phyloP scores from a whole-genome alignment of 1,140 invertebrate species.

The Neodiprion pinetum region DNA sequence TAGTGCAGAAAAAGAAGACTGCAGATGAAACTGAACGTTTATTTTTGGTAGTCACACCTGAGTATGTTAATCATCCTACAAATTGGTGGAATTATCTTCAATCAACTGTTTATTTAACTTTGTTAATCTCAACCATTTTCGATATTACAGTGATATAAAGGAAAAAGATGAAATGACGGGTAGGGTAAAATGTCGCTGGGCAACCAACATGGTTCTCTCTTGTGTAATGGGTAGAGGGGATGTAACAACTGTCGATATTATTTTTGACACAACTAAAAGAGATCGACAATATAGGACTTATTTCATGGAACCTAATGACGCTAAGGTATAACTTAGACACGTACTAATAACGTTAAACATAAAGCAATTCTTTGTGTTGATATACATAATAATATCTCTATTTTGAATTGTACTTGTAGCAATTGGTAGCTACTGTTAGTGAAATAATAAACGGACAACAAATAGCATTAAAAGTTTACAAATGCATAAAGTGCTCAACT shows the following conservation, averaged over 20 bases:
- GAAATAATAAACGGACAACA: conserved; percentile 61
- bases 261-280: conserved; percentile 67
- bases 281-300: conserved; percentile 66
- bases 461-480: conserved; percentile 63
- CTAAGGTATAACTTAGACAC: conserved; percentile 56
- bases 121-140: conserved; percentile 13
- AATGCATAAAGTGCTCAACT: conserved; percentile 69
- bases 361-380: neutral
- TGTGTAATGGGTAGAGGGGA: conserved; percentile 61
- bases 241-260: conserved; percentile 64
- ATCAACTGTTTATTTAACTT: conserved; percentile 12
- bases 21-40: conserved; percentile 50
- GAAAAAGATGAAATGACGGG: conserved; percentile 60
- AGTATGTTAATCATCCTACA: conserved; percentile 39
- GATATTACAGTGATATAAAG: conserved; percentile 50
- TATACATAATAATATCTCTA: neutral
- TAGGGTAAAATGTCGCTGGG: conserved; percentile 66
- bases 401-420: conserved; percentile 47
- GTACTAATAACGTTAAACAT: conserved; percentile 16
- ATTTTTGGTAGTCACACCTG: conserved; percentile 52
- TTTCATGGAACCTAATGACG: conserved; percentile 63
- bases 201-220: conserved; percentile 63
- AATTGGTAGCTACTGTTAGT: conserved; percentile 61
- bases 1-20: conserved; percentile 47
- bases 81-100: neutral